phyloP scores from a whole-genome alignment of 2,888 invertebrate genomes.

The Cephus nigrinus region DNA sequence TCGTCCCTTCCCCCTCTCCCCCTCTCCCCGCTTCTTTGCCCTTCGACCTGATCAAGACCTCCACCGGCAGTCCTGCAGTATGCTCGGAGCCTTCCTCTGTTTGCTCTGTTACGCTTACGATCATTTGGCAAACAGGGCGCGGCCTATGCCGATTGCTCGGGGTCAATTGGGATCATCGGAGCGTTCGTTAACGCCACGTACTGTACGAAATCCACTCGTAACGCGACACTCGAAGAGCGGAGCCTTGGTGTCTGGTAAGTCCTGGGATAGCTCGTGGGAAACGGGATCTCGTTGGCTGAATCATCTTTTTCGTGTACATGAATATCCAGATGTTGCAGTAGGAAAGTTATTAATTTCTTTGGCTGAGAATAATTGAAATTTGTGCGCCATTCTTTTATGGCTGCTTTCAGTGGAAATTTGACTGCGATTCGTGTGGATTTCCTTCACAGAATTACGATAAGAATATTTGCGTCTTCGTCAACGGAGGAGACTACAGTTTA shows the following conservation, averaged over 20 bases:
- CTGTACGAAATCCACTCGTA: background rate
- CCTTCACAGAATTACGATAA: background rate
- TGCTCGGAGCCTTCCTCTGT: background rate
- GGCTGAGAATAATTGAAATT: background rate
- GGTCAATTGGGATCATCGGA: background rate
- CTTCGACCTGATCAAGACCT: background rate
- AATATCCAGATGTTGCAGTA: background rate
- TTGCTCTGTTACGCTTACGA: slow-evolving; percentile 1
- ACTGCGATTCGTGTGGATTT: background rate
- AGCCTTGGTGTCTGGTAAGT: background rate
- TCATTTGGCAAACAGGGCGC: background rate
- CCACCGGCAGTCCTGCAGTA: background rate
- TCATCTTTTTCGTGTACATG: no score
- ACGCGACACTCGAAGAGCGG: background rate
- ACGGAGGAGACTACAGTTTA: no score
- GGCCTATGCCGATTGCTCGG: background rate
- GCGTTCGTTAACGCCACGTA: background rate
- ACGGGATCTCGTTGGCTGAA: no score
- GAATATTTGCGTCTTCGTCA: no score
- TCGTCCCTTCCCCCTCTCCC: no score
- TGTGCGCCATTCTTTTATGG: background rate
- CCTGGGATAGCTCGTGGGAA: background rate
- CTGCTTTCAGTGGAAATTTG: background rate
- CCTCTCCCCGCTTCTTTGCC: background rate
- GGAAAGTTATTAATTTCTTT: background rate